A percentile compares a stretch with the other conserved stretches of the same genome.
phyloP scores from a whole-genome alignment of 2,797 vertebrate genomes.

The Alauda arvensis region DNA sequence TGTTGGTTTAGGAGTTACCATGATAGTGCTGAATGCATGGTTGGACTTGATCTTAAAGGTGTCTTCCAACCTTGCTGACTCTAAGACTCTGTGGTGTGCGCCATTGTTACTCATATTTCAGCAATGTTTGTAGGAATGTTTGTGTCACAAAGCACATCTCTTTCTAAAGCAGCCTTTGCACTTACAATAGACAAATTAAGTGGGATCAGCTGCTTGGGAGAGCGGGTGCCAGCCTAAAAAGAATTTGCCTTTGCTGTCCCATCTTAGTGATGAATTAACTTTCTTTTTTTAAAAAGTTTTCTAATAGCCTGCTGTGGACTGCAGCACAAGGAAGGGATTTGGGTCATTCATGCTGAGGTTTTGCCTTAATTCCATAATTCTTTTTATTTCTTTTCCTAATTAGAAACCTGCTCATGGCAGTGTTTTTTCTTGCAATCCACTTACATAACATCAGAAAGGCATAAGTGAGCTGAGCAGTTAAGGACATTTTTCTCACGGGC shows the following conservation, averaged over 20 bases:
- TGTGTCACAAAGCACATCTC: not conserved
- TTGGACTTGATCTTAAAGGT: not conserved
- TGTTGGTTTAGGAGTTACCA: not conserved
- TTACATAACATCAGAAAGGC: slow-evolving; percentile 30
- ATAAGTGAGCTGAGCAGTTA: not conserved
- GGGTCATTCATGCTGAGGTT: slow-evolving; percentile 48
- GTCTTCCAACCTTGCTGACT: not conserved
- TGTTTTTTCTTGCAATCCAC: slow-evolving; percentile 11
- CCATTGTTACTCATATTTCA: not conserved
- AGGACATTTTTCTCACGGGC: not conserved
- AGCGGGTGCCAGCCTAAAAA: not conserved
- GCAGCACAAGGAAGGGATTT: slow-evolving; percentile 25
- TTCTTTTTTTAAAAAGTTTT: not conserved
- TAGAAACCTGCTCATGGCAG: slow-evolving; percentile 13
- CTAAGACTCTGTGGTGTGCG: not conserved
- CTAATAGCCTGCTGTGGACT: slow-evolving; percentile 27
- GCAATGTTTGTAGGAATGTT: not conserved
- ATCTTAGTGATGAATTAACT: not conserved
- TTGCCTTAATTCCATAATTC: slow-evolving; percentile 49
- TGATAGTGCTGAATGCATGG: not conserved
- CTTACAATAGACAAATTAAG: not conserved
- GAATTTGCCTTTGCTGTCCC: slow-evolving; percentile 19
- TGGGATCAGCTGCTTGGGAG: not conserved
- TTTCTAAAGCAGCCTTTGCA: not conserved
- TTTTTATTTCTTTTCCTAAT: slow-evolving; percentile 51